Base-by-base conservation (phyloP, 92 coral and sea anemone genomes). In the Blastomussa wellsi region DNA sequence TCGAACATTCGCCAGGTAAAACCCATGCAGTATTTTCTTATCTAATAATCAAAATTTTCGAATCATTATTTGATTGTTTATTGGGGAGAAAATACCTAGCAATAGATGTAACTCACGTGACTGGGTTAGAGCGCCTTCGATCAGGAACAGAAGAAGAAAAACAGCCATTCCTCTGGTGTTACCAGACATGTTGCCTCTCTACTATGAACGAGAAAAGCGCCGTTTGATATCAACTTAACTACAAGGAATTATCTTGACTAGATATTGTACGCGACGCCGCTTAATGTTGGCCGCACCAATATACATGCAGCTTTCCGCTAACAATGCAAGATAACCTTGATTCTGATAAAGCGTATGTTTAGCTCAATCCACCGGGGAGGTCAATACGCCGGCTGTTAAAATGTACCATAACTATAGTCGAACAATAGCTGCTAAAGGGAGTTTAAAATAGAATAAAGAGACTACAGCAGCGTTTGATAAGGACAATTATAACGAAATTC, bases 131-230 rank as follows among this genome's bases (percentile, higher is more conserved):
- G 24, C 53, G 12, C 66, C 67, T 68, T 49, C 85, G 33, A 51
- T 1, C 77, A 81, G 41, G 19, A 82, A 71, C 51, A 82, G 16
- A 71, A 36, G 28, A 8, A 47, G 22, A 51, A 70, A 71, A 24
- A 44, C 24, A 17, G 64, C 69, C 71, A 82, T 35, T 17, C 70
- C 14, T 29, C 52, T 28, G 39, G 31, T 53, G 36, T 8, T 33
- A 19, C 42, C 35, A 37, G 86, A 52, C 86, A 82, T 71, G 49
- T 81, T 81, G 59, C 44, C 19, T 31, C 66, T 76, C 28, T 6
- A 76, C 66, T 52, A 12, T 76, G 39, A 48, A 16, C 85, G 55
- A 32, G 67, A 33, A 4, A 52, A 52, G 39, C 68, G 77, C 36
- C 7, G 29, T 47, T 71, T 16, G 69, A 70, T 81, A 33, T 55